Evolutionary conservation across 1,140 invertebrate species (phyloP), one percentile per base, ranked within the genome.

Genomic region (Chelonus insularis): DNA sequence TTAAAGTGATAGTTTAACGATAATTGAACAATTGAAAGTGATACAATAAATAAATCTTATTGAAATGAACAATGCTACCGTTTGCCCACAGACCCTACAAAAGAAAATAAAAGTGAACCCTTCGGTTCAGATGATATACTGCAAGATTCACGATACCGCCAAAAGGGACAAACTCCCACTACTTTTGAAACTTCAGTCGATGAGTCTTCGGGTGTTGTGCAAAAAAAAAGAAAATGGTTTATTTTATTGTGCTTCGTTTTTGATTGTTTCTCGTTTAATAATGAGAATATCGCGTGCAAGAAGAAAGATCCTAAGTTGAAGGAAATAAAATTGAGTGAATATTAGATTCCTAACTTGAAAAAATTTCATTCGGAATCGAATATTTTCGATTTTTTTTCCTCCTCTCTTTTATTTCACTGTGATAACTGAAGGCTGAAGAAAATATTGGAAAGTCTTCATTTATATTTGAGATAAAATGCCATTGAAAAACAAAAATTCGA

Each of bases 61-160:
- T 2, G 11, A 39, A 39, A 3, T 2, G 37, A 9, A 39, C 34
- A 29, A 36, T 36, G 25, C 25, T 29, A 45, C 55, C 6, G 55
- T 43, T 21, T 20, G n/a, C 20, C 9, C 21, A 48, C 9, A 23
- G 45, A n/a, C 23, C 2, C 45, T 11, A 7, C n/a, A 11, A 23
- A 21, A 23, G 41, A 21, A 48, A 25, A 11, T 18, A 25, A 37
- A 55, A 23, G 23, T 18, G 16, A 54, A 37, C 11, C 14, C 11
- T 36, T 9, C 20, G 9, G 5, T 39, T 60, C 43, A 20, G 47
- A 73, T 77, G 73, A 79, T 78, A 77, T 77, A 78, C 73, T 68
- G 72, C 73, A 68, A 75, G 77, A 79, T 79, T 70, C 67, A 58
- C 73, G 76, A 79, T 79, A 78, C 65, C 62, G 37, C 34, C 32